phyloP scores from a whole-genome alignment of 53 echinoderm and acorn worm genomes.

The Apostichopus leukothele region DNA sequence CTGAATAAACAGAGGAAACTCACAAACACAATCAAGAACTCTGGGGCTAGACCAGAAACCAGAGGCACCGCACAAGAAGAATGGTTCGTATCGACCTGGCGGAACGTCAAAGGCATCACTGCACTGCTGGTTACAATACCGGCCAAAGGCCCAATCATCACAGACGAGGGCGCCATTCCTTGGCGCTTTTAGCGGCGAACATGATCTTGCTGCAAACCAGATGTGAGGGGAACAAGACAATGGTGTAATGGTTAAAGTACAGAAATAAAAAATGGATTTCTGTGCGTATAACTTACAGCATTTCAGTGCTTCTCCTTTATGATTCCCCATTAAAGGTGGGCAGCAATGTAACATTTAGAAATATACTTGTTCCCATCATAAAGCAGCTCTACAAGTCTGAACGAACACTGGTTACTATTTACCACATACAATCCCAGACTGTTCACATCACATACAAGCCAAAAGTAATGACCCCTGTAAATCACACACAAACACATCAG shows the following conservation, averaged over 20 bases:
- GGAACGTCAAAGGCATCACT: conserved; percentile 57
- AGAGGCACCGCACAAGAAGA: conserved; percentile 55
- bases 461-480: no score
- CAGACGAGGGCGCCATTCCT: conserved; percentile 75
- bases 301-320: no score
- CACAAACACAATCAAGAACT: conserved; percentile 65
- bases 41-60: conserved; percentile 53
- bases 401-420: no score
- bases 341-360: no score
- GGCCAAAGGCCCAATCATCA: conserved; percentile 67
- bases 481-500: no score
- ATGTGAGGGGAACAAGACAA: not conserved
- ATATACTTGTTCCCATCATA: no score
- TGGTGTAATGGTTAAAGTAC: no score
- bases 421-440: no score
- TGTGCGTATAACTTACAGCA: no score
- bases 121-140: conserved; percentile 67
- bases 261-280: no score
- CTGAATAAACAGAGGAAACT: not conserved
- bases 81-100: not conserved
- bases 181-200: conserved; percentile 54
- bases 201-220: conserved; percentile 52
- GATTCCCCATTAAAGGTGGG: no score
- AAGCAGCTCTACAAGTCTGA: no score
- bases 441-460: not conserved